Conservation (phyloP, 2,888 invertebrate species). For the Diloba caeruleocephala region DNA sequence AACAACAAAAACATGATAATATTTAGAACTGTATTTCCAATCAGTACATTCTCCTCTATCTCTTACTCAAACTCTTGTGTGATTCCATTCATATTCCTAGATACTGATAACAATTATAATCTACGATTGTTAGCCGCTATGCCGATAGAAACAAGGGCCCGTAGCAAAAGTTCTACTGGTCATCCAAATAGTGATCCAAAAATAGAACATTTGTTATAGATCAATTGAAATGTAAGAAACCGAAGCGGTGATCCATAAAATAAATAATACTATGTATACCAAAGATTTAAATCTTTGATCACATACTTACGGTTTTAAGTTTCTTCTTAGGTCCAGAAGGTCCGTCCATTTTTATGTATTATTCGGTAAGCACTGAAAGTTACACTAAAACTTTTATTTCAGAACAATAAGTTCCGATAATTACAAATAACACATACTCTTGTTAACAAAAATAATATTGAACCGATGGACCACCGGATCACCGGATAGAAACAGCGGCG, state of each 20-base stretch:
- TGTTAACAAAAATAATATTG: not conserved
- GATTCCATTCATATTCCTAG: too few species aligned
- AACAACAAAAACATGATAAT: too few species aligned
- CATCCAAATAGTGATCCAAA: too few species aligned
- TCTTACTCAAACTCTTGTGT: too few species aligned
- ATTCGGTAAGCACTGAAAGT: constrained; percentile 6
- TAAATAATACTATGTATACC: too few species aligned
- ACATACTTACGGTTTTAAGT: constrained; percentile 82
- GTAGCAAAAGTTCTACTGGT: too few species aligned
- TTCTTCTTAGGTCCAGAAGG: constrained; percentile 83
- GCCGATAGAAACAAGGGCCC: too few species aligned
- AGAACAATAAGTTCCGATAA: constrained; percentile 7
- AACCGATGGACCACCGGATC: not conserved
- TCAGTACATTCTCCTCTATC: too few species aligned
- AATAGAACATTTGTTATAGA: constrained; percentile 9
- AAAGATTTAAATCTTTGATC: too few species aligned
- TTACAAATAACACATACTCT: constrained; percentile 15
- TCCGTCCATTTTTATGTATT: constrained; percentile 69
- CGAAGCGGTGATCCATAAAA: not conserved
- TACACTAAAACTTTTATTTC: constrained; percentile 17
- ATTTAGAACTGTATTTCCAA: too few species aligned
- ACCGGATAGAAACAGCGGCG: constrained; percentile 8
- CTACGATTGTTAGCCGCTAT: too few species aligned
- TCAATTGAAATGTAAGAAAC: not conserved
- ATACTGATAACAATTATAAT: too few species aligned